Percentiles rank a stretch among this genome's conserved stretches.
These are phyloP conservation scores for Pangasius macronema DNA, from an alignment of 2,797 vertebrate genomes.

Conservation along the genomic window DNA sequence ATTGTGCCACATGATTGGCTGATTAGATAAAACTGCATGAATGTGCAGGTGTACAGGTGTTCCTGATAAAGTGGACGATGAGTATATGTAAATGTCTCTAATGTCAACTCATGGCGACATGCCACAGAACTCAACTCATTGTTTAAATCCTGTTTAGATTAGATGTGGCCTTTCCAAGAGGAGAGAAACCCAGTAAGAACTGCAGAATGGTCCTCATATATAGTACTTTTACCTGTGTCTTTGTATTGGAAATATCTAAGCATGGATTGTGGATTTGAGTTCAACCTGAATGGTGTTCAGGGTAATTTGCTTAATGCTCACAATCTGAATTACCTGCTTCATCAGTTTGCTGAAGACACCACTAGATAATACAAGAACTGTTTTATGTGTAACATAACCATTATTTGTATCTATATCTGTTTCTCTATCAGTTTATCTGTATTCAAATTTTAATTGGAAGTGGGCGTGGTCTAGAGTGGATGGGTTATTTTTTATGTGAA, in stretches of 20 bases:
- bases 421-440: neutral
- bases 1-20: neutral
- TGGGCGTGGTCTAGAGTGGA: neutral
- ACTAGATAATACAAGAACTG: neutral
- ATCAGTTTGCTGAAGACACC: conserved; percentile 3
- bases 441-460: neutral
- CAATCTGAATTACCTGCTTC: neutral
- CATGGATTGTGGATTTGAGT: neutral
- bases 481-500: neutral
- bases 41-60: neutral
- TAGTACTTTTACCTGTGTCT: neutral
- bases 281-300: neutral
- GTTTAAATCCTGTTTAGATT: neutral
- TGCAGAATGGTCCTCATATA: neutral
- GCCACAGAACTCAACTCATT: conserved; percentile 7
- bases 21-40: neutral
- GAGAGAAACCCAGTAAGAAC: neutral
- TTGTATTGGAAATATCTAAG: neutral
- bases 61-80: neutral
- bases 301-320: neutral
- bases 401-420: neutral
- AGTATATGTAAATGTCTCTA: neutral
- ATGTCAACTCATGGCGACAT: conserved; percentile 15
- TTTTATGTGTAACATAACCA: neutral
- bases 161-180: neutral